Conservation (phyloP, 2,797 vertebrate genomes). For the Girardinus metallicus region DNA sequence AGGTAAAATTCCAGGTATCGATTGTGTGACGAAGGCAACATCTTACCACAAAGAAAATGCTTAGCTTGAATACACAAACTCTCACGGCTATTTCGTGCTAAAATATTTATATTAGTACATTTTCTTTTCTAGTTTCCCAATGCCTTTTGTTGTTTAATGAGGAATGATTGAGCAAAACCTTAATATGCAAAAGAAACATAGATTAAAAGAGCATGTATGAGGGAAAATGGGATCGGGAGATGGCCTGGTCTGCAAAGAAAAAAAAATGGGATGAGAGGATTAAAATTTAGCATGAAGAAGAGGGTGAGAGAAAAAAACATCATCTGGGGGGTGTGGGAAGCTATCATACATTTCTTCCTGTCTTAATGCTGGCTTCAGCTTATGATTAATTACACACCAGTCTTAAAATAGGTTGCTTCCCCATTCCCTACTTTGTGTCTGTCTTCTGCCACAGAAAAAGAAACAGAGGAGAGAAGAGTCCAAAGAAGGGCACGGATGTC, state of each 20-base stretch:
- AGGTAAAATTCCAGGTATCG: constrained; percentile 31
- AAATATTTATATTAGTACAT: constrained; percentile 10
- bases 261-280: constrained; percentile 24
- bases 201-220: constrained; percentile 13
- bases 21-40: constrained; percentile 1
- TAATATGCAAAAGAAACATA: constrained; percentile 14
- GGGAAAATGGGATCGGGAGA: neutral
- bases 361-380: constrained; percentile 66
- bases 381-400: constrained; percentile 80
- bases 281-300: constrained; percentile 39
- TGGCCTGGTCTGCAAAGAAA: neutral
- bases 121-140: constrained; percentile 5
- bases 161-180: constrained; percentile 6
- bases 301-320: constrained; percentile 26
- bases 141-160: constrained; percentile 28
- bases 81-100: neutral
- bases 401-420: constrained; percentile 77
- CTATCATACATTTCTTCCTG: constrained; percentile 60
- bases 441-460: constrained; percentile 34
- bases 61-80: constrained; percentile 15
- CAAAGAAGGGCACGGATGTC: neutral
- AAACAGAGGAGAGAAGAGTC: constrained; percentile 10
- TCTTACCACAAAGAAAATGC: constrained; percentile 21
- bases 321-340: constrained; percentile 38
- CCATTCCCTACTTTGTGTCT: constrained; percentile 48